Evolutionary conservation across 2,797 vertebrate genomes (phyloP).

Genomic region (Sebastolobus alascanus): DNA sequence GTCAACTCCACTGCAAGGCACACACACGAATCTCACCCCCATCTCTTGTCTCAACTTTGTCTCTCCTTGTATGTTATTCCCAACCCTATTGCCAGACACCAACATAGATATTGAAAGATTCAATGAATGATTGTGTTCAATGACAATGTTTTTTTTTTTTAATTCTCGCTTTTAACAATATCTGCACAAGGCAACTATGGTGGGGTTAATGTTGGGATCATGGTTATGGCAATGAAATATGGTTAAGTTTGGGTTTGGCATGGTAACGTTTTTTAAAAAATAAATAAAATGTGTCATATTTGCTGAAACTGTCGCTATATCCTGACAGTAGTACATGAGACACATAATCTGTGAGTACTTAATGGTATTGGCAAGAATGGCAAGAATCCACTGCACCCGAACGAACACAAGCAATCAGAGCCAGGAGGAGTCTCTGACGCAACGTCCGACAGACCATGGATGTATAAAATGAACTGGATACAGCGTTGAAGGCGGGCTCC

Average conservation of each 20-base stretch:
- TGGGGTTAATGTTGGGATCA: neutral
- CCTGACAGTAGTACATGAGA: neutral
- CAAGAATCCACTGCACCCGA: neutral
- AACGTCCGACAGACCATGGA: neutral
- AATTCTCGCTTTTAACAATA: neutral
- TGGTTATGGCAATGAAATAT: neutral
- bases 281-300: neutral
- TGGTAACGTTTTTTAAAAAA: neutral
- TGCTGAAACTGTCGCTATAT: neutral
- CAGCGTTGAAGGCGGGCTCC: too few relatives aligned
- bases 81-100: neutral
- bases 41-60: neutral
- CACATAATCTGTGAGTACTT: neutral
- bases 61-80: neutral
- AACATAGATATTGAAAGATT: neutral
- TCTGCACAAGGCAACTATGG: neutral
- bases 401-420: neutral
- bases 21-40: constrained; percentile 3
- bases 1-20: constrained; percentile 11
- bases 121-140: neutral
- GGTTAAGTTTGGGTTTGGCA: neutral
- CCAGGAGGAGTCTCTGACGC: neutral
- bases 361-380: too few relatives aligned
- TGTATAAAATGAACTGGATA: too few relatives aligned
- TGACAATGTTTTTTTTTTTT: neutral